These are phyloP conservation scores for Onthophagus sagittarius DNA, from an alignment of 2,888 invertebrate genomes.

Conservation along the genomic window DNA sequence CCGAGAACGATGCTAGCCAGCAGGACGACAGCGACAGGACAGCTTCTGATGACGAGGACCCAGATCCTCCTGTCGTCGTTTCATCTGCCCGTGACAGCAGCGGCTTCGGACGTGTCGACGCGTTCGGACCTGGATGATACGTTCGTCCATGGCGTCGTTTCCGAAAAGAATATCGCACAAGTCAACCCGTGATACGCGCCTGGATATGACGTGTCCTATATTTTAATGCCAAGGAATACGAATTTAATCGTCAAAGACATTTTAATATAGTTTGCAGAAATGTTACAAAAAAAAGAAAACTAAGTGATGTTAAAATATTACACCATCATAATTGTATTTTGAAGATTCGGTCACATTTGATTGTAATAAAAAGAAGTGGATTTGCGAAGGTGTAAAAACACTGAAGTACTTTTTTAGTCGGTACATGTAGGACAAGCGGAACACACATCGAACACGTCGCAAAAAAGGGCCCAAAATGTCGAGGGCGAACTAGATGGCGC, in stretches of 20 bases:
- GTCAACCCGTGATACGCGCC: conserved; percentile 9
- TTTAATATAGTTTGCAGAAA: not conserved
- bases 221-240: conserved; percentile 4
- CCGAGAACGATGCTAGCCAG: not conserved
- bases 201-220: conserved; percentile 15
- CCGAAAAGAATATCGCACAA: conserved; percentile 20
- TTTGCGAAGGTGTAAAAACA: not conserved
- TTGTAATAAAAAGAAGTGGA: not conserved
- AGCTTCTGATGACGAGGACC: conserved; percentile 34
- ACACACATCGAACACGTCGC: not conserved
- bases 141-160: not conserved
- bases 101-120: conserved; percentile 37
- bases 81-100: conserved; percentile 40
- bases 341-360: not conserved
- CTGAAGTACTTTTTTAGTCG: not conserved
- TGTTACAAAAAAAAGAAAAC: no score
- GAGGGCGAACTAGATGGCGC: not conserved
- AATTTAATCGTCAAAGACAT: not conserved
- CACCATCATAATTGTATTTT: not conserved
- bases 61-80: conserved; percentile 35
- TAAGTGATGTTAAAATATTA: no score
- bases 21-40: conserved; percentile 31
- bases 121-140: conserved; percentile 4
- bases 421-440: not conserved
- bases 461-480: not conserved